These are phyloP conservation scores for Passer domesticus DNA, from an alignment of 2,113 vertebrate species.

Conservation along the genomic window DNA sequence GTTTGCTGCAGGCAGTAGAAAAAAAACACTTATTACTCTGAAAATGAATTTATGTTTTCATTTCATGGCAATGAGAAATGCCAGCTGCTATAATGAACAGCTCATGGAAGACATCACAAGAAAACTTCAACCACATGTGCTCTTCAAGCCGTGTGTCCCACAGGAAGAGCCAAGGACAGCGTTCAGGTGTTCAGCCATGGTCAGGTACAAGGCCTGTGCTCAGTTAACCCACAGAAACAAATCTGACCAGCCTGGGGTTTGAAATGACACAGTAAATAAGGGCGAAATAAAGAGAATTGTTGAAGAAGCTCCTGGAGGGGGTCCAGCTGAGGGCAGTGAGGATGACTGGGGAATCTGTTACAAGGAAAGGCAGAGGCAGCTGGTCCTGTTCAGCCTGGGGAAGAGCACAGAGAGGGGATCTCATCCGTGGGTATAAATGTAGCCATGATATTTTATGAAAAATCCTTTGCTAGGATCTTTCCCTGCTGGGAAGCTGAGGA, in stretches of 20 bases:
- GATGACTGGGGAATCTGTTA: background rate
- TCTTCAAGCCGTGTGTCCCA: fast-evolving
- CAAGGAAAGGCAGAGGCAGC: background rate
- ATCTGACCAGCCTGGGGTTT: too few relatives aligned
- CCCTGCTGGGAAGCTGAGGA: too few relatives aligned
- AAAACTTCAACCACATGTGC: background rate
- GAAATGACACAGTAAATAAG: fast-evolving
- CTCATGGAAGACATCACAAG: background rate
- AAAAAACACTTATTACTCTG: background rate
- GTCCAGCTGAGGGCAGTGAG: background rate
- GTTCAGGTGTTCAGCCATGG: fast-evolving
- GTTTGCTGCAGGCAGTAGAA: background rate
- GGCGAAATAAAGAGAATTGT: background rate
- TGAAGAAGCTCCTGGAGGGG: background rate
- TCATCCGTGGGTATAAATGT: background rate
- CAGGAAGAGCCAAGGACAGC: too few relatives aligned
- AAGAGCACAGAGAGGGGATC: background rate
- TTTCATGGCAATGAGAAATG: background rate
- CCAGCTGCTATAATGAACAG: background rate
- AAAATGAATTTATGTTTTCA: background rate
- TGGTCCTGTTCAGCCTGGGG: background rate
- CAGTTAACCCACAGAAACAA: fast-evolving
- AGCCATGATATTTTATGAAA: too few relatives aligned
- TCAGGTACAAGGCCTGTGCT: fast-evolving
- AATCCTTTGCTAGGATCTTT: too few relatives aligned